Percentiles rank a stretch among this genome's conserved stretches.
These are phyloP conservation scores for Anthopleura xanthogrammica DNA, from an alignment of 92 coral and sea anemone species.

Conservation along the genomic window DNA sequence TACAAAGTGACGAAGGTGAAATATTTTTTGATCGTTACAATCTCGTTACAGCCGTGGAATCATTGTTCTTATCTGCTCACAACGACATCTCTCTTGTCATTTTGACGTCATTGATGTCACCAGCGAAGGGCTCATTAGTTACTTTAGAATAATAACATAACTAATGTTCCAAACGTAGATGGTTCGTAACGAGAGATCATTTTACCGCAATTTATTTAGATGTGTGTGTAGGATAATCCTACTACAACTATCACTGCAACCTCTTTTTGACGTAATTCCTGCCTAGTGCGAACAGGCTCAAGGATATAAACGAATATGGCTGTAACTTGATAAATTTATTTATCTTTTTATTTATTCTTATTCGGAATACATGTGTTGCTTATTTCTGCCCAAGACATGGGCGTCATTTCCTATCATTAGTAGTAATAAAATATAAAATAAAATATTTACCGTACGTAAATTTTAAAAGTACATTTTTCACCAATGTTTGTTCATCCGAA, in stretches of 20 bases:
- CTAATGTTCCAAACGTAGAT: too few species aligned
- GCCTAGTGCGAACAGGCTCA: not conserved
- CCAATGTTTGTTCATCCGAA: too few species aligned
- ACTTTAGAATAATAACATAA: not conserved
- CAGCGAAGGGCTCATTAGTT: not conserved
- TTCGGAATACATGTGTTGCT: too few species aligned
- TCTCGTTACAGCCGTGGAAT: not conserved
- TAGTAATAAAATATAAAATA: too few species aligned
- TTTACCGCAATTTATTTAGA: not conserved
- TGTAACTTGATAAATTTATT: too few species aligned
- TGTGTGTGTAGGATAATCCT: not conserved
- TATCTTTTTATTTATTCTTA: too few species aligned
- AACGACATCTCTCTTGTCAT: not conserved
- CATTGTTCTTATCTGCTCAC: too few species aligned
- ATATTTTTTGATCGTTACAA: not conserved
- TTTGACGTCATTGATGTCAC: not conserved
- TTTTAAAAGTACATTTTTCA: too few species aligned
- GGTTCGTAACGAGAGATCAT: not conserved
- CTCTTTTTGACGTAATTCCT: not conserved
- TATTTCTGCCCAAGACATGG: too few species aligned
- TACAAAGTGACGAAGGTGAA: not conserved
- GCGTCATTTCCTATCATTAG: too few species aligned
- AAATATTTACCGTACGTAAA: too few species aligned
- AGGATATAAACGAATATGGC: too few species aligned
- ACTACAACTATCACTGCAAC: not conserved